These are phyloP conservation scores for Drosophila seclusa DNA, from an alignment of 2,888 invertebrate genomes.

Conservation along the genomic window DNA sequence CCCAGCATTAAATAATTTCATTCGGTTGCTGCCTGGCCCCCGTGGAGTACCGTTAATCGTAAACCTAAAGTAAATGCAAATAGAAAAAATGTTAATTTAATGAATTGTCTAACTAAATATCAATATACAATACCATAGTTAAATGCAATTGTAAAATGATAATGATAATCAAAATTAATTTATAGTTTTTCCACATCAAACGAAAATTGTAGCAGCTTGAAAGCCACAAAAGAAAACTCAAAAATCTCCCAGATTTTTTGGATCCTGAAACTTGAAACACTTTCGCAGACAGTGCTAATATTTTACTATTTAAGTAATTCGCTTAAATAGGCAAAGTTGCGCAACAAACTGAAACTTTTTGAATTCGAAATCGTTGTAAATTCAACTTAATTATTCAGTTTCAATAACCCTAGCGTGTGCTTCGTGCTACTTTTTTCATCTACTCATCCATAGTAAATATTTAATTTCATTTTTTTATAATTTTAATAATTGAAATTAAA, in stretches of 20 bases:
- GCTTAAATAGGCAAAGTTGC: slow-evolving; percentile 68
- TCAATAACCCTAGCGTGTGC: slow-evolving; percentile 12
- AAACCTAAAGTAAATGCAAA: slow-evolving; percentile 49
- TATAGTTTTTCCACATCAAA: slow-evolving; percentile 43
- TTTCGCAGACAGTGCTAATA: slow-evolving; percentile 37
- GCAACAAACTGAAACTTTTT: slow-evolving; percentile 26
- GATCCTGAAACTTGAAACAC: slow-evolving; percentile 2
- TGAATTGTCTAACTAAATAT: slow-evolving; percentile 59
- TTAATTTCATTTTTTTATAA: slow-evolving; percentile 52
- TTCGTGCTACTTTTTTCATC: slow-evolving; percentile 40
- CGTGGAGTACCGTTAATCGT: slow-evolving; percentile 36
- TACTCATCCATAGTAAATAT: slow-evolving; percentile 66
- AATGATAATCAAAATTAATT: slow-evolving; percentile 70
- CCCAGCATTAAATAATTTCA: slow-evolving; percentile 1
- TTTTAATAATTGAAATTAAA: slow-evolving; percentile 58
- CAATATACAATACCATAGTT: slow-evolving; percentile 65
- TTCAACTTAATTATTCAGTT: not conserved
- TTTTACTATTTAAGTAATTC: slow-evolving; percentile 66
- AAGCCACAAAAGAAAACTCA: slow-evolving; percentile 5
- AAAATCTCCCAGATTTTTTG: not conserved
- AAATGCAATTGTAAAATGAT: slow-evolving; percentile 70
- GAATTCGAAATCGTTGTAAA: slow-evolving; percentile 17
- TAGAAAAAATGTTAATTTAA: slow-evolving; percentile 73
- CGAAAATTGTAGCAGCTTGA: slow-evolving; percentile 34
- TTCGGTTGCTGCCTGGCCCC: slow-evolving; percentile 34